Evolutionary conservation across 2,888 invertebrate genomes (phyloP).

Genomic region (Steromphala cineraria): DNA sequence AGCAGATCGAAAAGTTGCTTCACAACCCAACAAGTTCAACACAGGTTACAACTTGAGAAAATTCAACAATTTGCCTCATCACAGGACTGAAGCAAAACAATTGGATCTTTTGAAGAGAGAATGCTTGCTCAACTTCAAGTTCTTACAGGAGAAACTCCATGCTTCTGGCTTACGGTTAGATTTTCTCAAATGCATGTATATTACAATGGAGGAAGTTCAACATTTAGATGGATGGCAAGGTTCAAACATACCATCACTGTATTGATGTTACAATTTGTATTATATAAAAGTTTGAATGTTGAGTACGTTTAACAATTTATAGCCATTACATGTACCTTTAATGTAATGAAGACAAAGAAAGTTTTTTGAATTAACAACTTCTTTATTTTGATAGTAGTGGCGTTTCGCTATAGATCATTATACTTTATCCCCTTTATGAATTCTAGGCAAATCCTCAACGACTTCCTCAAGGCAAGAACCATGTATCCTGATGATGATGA

Average conservation of each 20-base stretch:
- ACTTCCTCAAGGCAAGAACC: slow-evolving; percentile 45
- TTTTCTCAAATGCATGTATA: neutral
- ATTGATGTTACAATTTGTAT: too few species aligned
- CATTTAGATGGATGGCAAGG: too few species aligned
- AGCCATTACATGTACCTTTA: too few species aligned
- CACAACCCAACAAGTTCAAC: slow-evolving; percentile 61
- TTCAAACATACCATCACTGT: too few species aligned
- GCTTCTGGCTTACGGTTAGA: slow-evolving; percentile 55
- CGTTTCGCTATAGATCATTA: too few species aligned
- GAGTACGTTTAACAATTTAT: too few species aligned
- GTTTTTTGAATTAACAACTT: too few species aligned
- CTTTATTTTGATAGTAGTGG: too few species aligned
- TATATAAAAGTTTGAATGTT: too few species aligned
- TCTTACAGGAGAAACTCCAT: slow-evolving; percentile 57
- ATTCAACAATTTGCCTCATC: slow-evolving; percentile 66
- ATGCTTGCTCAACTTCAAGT: slow-evolving; percentile 64
- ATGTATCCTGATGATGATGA: slow-evolving; percentile 46
- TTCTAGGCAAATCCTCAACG: slow-evolving; percentile 55
- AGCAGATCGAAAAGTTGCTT: slow-evolving; percentile 57
- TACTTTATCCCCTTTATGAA: neutral
- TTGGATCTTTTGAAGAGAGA: slow-evolving; percentile 53
- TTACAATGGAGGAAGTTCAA: too few species aligned
- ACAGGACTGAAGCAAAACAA: slow-evolving; percentile 53
- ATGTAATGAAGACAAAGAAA: too few species aligned
- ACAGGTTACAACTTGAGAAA: slow-evolving; percentile 62